Evolutionary conservation across 2,797 vertebrate species (phyloP).

Genomic region (Cuniculus paca): DNA sequence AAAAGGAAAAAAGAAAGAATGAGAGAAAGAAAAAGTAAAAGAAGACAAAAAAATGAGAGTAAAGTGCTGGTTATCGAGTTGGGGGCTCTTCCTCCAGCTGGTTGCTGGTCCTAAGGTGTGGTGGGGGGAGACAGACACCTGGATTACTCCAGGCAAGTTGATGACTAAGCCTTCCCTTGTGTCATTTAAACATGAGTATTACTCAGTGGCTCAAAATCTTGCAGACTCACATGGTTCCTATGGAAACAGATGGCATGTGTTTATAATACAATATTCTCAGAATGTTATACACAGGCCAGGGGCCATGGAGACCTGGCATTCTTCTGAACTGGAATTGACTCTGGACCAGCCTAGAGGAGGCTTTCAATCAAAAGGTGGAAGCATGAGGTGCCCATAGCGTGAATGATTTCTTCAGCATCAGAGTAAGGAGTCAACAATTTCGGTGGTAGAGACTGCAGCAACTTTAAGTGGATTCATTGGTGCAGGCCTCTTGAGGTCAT

Average conservation of each 20-base stretch:
- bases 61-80: too few relatives aligned
- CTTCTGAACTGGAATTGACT: background rate
- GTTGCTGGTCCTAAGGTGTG: too few relatives aligned
- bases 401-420: background rate
- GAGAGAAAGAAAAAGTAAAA: too few relatives aligned
- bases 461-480: background rate
- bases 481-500: background rate
- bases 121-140: too few relatives aligned
- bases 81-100: too few relatives aligned
- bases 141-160: too few relatives aligned
- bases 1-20: too few relatives aligned
- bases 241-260: background rate
- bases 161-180: background rate
- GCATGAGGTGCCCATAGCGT: background rate
- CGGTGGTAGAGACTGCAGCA: background rate
- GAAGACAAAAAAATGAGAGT: too few relatives aligned
- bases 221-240: background rate
- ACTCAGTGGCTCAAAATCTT: background rate
- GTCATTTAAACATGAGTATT: background rate
- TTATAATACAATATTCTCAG: background rate
- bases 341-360: background rate
- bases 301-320: background rate
- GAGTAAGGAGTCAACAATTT: background rate
- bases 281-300: background rate
- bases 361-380: background rate